Conservation (phyloP, 2,797 vertebrate species). For the Gymnopithys bicolor region DNA sequence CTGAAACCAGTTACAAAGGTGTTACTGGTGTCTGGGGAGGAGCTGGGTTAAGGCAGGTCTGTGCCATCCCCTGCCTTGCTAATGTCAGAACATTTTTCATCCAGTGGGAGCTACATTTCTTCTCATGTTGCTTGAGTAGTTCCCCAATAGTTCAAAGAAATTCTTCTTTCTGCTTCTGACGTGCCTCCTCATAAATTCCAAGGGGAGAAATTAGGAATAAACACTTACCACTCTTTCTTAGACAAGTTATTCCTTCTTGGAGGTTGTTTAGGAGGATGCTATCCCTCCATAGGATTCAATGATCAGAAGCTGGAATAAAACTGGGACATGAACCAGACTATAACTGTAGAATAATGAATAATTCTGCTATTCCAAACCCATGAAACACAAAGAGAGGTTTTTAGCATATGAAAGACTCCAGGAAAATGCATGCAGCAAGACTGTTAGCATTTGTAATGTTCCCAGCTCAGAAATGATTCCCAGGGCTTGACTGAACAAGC, state of each 20-base stretch:
- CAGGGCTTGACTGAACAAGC: neutral
- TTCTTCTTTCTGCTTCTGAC: neutral
- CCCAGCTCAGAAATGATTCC: conserved; percentile 17
- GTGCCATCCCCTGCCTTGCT: neutral
- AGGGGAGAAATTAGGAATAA: neutral
- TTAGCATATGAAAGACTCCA: conserved; percentile 55
- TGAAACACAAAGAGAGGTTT: neutral
- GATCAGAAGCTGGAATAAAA: conserved; percentile 25
- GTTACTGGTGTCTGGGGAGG: neutral
- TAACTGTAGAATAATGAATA: conserved; percentile 21
- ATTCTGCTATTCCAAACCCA: conserved; percentile 37
- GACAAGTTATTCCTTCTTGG: neutral
- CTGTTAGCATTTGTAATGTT: neutral
- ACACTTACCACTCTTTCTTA: neutral
- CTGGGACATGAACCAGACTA: neutral
- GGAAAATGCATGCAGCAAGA: conserved; percentile 1
- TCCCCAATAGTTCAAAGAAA: neutral
- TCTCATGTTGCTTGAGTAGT: neutral
- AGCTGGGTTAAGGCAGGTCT: neutral
- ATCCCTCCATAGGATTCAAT: neutral
- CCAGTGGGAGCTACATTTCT: neutral
- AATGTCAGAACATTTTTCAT: neutral
- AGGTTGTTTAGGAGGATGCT: neutral
- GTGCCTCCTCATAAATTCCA: neutral
- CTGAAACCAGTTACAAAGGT: neutral